Base-by-base conservation (phyloP, 2,888 invertebrate genomes). In the Liposcelis brunnea region DNA sequence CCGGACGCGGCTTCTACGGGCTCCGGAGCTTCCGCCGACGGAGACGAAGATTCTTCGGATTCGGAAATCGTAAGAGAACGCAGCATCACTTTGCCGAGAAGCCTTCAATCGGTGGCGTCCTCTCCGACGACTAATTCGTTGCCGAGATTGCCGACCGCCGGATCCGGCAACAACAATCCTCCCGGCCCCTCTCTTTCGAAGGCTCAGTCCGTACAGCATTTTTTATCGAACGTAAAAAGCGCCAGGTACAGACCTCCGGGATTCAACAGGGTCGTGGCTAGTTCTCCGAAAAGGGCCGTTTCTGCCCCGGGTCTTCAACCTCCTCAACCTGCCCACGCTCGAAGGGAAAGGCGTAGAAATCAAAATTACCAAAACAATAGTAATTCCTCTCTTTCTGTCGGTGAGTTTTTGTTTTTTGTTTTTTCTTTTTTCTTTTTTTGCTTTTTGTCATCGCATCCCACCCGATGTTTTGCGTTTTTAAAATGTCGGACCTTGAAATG, bases 181-280 rank as follows among this genome's bases (percentile, higher is more conserved):
- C 71, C 73, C 50, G 68, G 71, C 50, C 72, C 72, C 53, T 72
- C 73, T 55, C 58, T 66, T 52, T 61, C 61, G 2, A 77, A 78
- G 56, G 73, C 76, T 1, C 73, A 77, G 55, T 75, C 71, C 55
- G 71, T 73, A 50, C 68, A 71, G 50, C 72, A 72, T 53, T 72
- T 73, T 55, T 57, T 66, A 53, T 61, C 61, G 2, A 72, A 79
- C 50, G 86, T 84, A 38, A 87, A 87, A 59, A 87, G 86, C 44
- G 87, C 87, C 35, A 69, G 89, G 33, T 89, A 89, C 61, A 69
- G 89, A 3, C 85, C 89, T 1, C 86, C 87, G 0, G 86, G 83
- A 2, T 81, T 80, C 64, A 72, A 74, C 72, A 80, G 36, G 66
- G 67, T 50, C 63, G 62, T 49, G 51, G 54, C 50, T 50, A n/a